These are phyloP conservation scores for Dicentrarchus labrax DNA, from an alignment of 2,113 vertebrate species.

Conservation along the genomic window DNA sequence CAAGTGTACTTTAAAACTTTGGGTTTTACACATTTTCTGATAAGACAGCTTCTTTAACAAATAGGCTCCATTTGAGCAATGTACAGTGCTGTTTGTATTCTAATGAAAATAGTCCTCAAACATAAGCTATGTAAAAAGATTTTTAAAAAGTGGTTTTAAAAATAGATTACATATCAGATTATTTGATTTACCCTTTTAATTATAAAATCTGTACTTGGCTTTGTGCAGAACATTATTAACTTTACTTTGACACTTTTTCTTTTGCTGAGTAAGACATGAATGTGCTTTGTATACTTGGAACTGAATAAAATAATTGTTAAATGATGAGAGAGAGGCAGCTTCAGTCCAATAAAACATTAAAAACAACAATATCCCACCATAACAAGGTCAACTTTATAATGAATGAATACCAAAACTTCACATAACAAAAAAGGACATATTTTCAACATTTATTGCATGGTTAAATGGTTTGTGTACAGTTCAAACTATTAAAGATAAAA, in stretches of 20 bases:
- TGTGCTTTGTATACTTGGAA: background rate
- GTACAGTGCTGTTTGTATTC: background rate
- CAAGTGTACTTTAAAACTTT: background rate
- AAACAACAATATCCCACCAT: background rate
- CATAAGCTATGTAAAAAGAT: background rate
- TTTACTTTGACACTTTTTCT: background rate
- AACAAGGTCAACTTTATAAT: constrained; percentile 4
- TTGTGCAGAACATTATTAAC: background rate
- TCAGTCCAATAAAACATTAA: background rate
- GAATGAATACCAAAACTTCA: background rate
- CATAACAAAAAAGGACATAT: background rate
- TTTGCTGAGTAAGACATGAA: background rate
- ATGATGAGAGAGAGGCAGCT: too few relatives aligned
- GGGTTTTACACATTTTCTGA: too few relatives aligned
- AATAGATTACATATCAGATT: background rate
- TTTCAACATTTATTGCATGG: constrained; percentile 52
- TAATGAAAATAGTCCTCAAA: background rate
- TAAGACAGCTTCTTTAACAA: background rate
- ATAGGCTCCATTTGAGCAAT: background rate
- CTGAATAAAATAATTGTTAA: background rate
- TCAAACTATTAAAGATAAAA: constrained; percentile 42
- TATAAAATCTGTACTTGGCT: background rate
- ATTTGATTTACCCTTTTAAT: too few relatives aligned
- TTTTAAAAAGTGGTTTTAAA: background rate
- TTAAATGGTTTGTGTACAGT: constrained; percentile 58